These are phyloP conservation scores for Varecia variegata DNA, from an alignment of 2,797 vertebrate species.

Conservation along the genomic window DNA sequence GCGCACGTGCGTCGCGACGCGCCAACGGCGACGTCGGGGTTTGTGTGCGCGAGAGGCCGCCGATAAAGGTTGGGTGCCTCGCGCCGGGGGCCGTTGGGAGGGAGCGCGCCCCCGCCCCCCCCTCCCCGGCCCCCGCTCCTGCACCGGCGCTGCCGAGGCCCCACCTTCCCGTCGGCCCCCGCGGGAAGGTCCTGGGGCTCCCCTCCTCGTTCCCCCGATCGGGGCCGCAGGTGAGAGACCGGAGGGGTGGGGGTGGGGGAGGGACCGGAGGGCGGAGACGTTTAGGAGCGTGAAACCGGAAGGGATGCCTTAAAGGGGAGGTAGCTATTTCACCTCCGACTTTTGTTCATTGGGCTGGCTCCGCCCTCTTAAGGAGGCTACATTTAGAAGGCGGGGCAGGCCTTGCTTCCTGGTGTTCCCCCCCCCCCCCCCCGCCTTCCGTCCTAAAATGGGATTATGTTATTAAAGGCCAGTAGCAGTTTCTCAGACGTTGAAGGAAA, in stretches of 20 bases:
- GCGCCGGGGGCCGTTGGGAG: constrained; percentile 86
- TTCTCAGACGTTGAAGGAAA: not conserved
- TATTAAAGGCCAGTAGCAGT: not conserved
- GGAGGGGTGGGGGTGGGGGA: constrained; percentile 54
- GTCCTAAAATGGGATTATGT: not conserved
- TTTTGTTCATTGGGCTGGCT: not conserved
- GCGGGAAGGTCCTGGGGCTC: constrained; percentile 44
- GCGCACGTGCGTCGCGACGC: constrained; percentile 55
- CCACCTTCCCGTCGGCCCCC: constrained; percentile 68
- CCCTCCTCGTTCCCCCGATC: not conserved
- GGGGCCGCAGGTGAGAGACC: constrained; percentile 74
- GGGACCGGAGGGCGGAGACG: constrained; percentile 65
- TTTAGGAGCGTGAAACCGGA: constrained; percentile 64
- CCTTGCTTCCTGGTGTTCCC: accelerated
- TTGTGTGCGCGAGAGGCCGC: constrained; percentile 91
- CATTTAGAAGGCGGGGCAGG: not conserved
- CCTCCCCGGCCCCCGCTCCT: constrained; percentile 56
- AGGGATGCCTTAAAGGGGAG: constrained; percentile 72
- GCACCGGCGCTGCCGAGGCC: not conserved
- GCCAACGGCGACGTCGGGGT: constrained; percentile 87
- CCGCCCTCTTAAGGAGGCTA: constrained; percentile 51
- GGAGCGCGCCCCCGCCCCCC: constrained; percentile 73
- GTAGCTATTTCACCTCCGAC: constrained; percentile 37
- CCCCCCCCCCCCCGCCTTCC: accelerated
- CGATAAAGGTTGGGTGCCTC: constrained; percentile 96